Percentiles rank a stretch among this genome's conserved stretches.
phyloP scores from a whole-genome alignment of 1,140 invertebrate genomes.

The Diorhabda sublineata region DNA sequence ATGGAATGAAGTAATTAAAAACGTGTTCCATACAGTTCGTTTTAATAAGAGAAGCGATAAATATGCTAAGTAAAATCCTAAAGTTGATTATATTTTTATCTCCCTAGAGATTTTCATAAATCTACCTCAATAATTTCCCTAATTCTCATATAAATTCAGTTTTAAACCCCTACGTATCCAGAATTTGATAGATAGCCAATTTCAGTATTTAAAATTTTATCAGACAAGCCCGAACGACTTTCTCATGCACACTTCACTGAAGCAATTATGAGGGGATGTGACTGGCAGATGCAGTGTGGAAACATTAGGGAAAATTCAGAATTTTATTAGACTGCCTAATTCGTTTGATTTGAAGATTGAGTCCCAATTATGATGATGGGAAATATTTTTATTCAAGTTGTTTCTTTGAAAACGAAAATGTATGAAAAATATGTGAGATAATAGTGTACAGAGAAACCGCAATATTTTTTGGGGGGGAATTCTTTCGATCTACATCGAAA shows the following conservation, averaged over 20 bases:
- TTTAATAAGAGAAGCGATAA: not conserved
- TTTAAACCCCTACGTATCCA: not conserved
- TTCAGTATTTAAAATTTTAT: constrained; percentile 13
- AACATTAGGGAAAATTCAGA: not conserved
- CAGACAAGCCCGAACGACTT: not conserved
- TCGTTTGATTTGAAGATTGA: too few species aligned
- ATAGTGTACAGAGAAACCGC: too few species aligned
- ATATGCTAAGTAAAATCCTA: not conserved
- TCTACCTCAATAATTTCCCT: not conserved
- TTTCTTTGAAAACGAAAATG: too few species aligned
- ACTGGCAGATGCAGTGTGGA: constrained; percentile 1
- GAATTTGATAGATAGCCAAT: constrained; percentile 11
- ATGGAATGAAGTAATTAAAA: not conserved
- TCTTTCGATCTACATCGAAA: too few species aligned
- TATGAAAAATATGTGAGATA: too few species aligned
- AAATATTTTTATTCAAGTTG: too few species aligned
- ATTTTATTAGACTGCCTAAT: not conserved
- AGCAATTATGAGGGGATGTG: constrained; percentile 9
- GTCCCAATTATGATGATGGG: too few species aligned
- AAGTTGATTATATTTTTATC: constrained; percentile 1
- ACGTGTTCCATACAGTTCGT: not conserved
- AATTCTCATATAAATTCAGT: constrained; percentile 3
- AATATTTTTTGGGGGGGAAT: too few species aligned
- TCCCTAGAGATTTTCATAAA: not conserved
- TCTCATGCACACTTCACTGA: constrained; percentile 8